Evolutionary conservation across 2,888 invertebrate species (phyloP).

Genomic region (Poecilus cupreus): DNA sequence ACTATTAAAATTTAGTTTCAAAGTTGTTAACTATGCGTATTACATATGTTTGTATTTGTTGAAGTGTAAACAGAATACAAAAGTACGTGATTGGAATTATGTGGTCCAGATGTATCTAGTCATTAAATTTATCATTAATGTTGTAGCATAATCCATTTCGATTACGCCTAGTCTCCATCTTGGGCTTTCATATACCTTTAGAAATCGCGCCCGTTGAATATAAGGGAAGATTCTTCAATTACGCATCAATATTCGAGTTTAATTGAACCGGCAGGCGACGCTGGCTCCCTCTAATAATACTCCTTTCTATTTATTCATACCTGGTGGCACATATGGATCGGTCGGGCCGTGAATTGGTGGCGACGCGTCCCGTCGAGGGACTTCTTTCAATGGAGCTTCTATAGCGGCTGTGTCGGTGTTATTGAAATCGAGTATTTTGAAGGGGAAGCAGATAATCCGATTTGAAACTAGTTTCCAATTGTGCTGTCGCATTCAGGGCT

Average conservation of each 20-base stretch:
- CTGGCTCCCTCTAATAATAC: not conserved
- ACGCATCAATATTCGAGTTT: conserved; percentile 3
- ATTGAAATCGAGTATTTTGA: conserved; percentile 59
- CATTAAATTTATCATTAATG: not conserved
- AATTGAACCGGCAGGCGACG: not conserved
- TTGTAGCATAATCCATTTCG: not conserved
- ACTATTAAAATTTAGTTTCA: too few relatives aligned
- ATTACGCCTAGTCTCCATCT: too few relatives aligned
- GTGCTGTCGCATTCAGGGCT: conserved; percentile 56
- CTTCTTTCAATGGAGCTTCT: conserved; percentile 54
- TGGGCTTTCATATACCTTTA: not conserved
- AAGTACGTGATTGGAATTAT: too few relatives aligned
- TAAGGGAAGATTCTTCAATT: not conserved
- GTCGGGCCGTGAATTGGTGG: conserved; percentile 47
- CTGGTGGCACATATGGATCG: conserved; percentile 33
- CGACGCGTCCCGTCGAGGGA: conserved; percentile 37
- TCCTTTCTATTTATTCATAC: conserved; percentile 32
- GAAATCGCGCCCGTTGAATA: not conserved
- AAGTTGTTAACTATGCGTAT: too few relatives aligned
- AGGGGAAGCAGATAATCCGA: conserved; percentile 57
- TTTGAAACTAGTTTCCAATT: conserved; percentile 59
- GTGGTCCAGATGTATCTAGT: not conserved
- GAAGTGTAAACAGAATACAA: too few relatives aligned
- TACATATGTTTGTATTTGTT: too few relatives aligned
- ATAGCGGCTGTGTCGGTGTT: conserved; percentile 52